Evolutionary conservation across 2,888 invertebrate species (phyloP), one percentile per base, ranked within the genome.

Genomic region (Drosophila austrosaltans): DNA sequence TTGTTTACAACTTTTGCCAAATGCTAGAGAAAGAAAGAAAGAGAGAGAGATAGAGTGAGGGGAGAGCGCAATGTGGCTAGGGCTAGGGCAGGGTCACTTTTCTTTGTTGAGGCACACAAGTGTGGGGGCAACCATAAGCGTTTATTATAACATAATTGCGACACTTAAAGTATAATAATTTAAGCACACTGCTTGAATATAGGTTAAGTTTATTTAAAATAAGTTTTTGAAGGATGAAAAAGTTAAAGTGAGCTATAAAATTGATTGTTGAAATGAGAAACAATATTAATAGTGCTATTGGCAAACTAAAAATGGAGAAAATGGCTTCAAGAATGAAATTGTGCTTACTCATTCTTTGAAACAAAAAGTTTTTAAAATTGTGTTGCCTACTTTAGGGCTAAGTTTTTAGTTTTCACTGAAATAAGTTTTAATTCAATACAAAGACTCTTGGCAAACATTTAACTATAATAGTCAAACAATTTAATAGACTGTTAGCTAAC

Each of bases 1-100:
- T 78, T 83, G 79, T 75, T 69, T 72, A 70, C 79, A 71, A 67
- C 59, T 58, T 62, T 63, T 54, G 4, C 25, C 32, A 32, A 6
- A n/a, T n/a, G n/a, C 44, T 10, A 16, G 39, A 16, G 20, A 20
- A 30, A 32, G n/a, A 30, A 5, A 5, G n/a, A 48, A 16, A 36
- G 10, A 36, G 36, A 36, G 20, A 48, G 32, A 36, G 2, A 10
- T 8, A 36, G 36, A 36, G 36, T 8, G 10, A 10, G 2, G 8
- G 8, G 36, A 16, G 16, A 16, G 16, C 16, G 16, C 16, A 16
- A 16, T 16, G 36, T 1, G 36, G 36, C 36, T n/a, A 42, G 48
- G 22, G 48, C 48, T 48, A 48, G 48, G 48, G 25, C 48, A 48
- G 48, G 48, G 48, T 48, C 48, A 48, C 4, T 12, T 12, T 25